phyloP scores from a whole-genome alignment of 2,797 vertebrate genomes.

The Sciaenops ocellatus region DNA sequence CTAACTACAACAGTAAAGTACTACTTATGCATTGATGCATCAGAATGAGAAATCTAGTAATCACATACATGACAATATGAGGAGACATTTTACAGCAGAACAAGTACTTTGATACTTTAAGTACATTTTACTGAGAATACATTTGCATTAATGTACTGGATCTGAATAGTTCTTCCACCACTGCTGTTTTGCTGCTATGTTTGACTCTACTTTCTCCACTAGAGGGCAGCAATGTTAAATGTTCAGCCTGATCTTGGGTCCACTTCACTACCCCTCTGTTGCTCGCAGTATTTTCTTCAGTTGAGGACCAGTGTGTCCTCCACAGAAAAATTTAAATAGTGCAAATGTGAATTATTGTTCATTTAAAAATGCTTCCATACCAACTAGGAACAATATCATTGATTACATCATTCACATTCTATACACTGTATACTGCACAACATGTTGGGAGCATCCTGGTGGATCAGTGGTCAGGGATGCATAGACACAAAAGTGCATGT shows the following conservation, averaged over 20 bases:
- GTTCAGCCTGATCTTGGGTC: background rate
- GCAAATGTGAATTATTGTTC: background rate
- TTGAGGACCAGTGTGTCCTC: background rate
- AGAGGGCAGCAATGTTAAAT: constrained; percentile 58
- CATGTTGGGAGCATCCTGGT: background rate
- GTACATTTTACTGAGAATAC: background rate
- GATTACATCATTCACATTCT: background rate
- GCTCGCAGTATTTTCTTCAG: background rate
- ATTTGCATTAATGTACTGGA: background rate
- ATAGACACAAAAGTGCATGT: background rate
- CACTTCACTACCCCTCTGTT: background rate
- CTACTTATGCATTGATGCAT: too few relatives aligned
- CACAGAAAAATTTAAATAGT: background rate
- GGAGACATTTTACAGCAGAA: too few relatives aligned
- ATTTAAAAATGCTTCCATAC: background rate
- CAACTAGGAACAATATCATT: background rate
- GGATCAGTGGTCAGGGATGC: background rate
- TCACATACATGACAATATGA: too few relatives aligned
- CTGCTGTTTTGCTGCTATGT: background rate
- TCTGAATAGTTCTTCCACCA: background rate
- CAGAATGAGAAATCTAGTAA: too few relatives aligned
- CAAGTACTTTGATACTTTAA: background rate
- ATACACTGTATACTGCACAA: background rate
- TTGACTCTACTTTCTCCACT: constrained; percentile 34
- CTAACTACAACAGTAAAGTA: background rate